Percentiles rank a stretch among this genome's conserved stretches.
Evolutionary conservation across 2,888 invertebrate genomes (phyloP).

Genomic region (Colostygia pectinataria): DNA sequence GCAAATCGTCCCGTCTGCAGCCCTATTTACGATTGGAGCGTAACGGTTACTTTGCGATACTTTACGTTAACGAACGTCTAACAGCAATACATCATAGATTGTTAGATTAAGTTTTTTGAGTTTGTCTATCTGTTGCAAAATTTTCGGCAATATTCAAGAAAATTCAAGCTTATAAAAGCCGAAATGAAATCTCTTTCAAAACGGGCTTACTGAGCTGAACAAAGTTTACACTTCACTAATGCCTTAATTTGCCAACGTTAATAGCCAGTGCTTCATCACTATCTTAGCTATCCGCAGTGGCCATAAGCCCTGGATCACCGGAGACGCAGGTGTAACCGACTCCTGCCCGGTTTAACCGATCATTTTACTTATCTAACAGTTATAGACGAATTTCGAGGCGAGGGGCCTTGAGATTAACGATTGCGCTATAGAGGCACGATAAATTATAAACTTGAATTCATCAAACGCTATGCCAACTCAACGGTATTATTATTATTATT

Average conservation of each 20-base stretch:
- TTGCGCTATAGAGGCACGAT: conserved; percentile 29
- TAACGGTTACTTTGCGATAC: conserved; percentile 38
- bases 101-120: no score
- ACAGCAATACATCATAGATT: no score
- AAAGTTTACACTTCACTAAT: conserved; percentile 42
- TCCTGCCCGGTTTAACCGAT: conserved; percentile 53
- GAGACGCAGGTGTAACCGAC: conserved; percentile 58
- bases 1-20: conserved; percentile 43
- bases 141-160: background rate
- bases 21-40: conserved; percentile 34
- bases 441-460: conserved; percentile 10
- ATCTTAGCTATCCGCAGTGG: conserved; percentile 59
- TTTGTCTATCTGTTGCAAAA: no score
- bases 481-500: no score
- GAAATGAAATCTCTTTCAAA: conserved; percentile 25
- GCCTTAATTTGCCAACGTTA: conserved; percentile 56
- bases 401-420: conserved; percentile 41
- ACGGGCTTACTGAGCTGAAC: conserved; percentile 24
- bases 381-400: conserved; percentile 42
- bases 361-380: conserved; percentile 52
- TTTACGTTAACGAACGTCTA: conserved; percentile 40
- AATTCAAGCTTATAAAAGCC: background rate
- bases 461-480: no score
- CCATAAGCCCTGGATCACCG: conserved; percentile 59
- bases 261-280: conserved; percentile 64